Conservation (phyloP, 2,888 invertebrate genomes). For the Strigamia maritima region DNA sequence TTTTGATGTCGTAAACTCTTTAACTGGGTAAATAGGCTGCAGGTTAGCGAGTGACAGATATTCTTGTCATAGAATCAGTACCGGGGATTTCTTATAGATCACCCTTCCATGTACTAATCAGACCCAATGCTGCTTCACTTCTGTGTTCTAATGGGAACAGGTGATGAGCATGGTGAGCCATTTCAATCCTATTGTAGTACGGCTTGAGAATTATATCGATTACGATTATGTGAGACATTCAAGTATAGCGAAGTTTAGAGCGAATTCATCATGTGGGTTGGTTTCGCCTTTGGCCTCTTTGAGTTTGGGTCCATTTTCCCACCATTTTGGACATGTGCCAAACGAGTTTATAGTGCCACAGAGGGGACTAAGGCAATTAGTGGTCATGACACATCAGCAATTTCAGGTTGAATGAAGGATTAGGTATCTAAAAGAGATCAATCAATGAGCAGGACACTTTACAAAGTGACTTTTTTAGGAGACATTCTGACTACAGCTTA, state of each 20-base stretch:
- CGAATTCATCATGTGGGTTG: background rate
- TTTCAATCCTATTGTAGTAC: no score
- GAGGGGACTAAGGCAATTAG: background rate
- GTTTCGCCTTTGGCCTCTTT: background rate
- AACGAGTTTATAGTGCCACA: background rate
- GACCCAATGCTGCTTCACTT: no score
- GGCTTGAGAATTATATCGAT: background rate
- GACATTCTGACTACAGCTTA: background rate
- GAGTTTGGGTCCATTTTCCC: background rate
- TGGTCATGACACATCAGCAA: constrained; percentile 16
- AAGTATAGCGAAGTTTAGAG: background rate
- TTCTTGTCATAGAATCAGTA: no score
- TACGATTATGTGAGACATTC: background rate
- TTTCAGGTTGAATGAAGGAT: constrained; percentile 8
- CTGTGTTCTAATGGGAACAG: no score
- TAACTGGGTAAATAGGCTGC: no score
- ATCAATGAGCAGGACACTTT: background rate
- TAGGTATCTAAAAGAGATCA: background rate
- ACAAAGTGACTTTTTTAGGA: background rate
- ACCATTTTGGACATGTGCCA: background rate
- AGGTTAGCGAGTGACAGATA: no score
- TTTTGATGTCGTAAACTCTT: no score
- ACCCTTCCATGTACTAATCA: no score
- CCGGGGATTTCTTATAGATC: no score
- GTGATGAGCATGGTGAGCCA: no score